A percentile compares a stretch with the other conserved stretches of the same genome.
Conservation (phyloP, 1,140 invertebrate species). For the Dreissena rostriformis region DNA sequence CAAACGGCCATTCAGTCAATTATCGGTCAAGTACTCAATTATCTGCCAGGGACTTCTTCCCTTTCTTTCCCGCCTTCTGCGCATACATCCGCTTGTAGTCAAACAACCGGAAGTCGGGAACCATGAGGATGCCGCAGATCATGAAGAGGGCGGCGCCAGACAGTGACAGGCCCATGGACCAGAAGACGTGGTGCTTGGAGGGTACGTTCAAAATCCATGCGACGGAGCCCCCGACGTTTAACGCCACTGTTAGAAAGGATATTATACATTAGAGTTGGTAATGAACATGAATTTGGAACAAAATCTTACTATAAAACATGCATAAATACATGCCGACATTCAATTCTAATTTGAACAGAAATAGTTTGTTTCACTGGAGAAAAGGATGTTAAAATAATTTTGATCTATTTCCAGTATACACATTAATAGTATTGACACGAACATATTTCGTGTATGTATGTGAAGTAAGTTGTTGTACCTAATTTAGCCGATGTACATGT, state of each 20-base stretch:
- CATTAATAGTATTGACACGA: too few relatives aligned
- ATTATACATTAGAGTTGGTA: neutral
- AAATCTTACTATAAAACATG: neutral
- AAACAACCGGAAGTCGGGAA: conserved; percentile 35
- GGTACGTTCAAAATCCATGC: conserved; percentile 33
- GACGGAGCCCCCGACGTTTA: neutral
- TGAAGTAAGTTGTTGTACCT: too few relatives aligned
- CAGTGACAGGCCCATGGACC: conserved; percentile 32
- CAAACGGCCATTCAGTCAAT: too few relatives aligned
- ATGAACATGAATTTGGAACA: neutral
- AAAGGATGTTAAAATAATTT: too few relatives aligned
- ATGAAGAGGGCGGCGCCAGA: conserved; percentile 13
- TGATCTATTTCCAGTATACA: too few relatives aligned
- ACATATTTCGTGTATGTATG: too few relatives aligned
- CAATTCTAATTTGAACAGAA: neutral
- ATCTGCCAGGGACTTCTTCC: neutral
- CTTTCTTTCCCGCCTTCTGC: conserved; percentile 12
- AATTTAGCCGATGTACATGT: too few relatives aligned
- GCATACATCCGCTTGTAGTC: conserved; percentile 24
- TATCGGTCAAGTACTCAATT: too few relatives aligned
- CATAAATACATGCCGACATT: neutral
- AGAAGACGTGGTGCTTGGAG: conserved; percentile 10
- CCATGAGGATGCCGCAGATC: conserved; percentile 24
- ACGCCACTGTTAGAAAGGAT: conserved; percentile 26
- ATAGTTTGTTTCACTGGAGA: too few relatives aligned